A percentile compares a stretch with the other conserved stretches of the same genome.
These are phyloP conservation scores for Ennomos quercinarius DNA, from an alignment of 2,888 invertebrate genomes.

Conservation along the genomic window DNA sequence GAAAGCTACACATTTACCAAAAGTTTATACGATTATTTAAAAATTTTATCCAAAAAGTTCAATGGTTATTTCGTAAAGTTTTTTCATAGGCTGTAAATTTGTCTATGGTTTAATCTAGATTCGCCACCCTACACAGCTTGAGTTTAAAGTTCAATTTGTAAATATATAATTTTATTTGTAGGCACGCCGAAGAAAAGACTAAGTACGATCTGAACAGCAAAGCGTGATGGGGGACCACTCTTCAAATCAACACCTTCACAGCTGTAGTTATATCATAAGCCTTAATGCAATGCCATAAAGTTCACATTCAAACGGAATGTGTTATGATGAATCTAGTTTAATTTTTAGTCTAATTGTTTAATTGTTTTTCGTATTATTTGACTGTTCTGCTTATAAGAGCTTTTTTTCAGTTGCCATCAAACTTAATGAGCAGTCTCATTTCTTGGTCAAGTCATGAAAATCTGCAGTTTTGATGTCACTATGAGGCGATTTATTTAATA, in stretches of 20 bases:
- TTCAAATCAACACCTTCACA: conserved; percentile 29
- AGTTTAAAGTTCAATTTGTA: conserved; percentile 13
- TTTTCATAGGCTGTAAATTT: too few species aligned
- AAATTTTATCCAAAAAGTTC: too few species aligned
- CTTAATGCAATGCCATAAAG: conserved; percentile 42
- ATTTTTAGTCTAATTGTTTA: conserved; percentile 30
- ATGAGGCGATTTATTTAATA: too few species aligned
- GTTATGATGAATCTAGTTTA: conserved; percentile 28
- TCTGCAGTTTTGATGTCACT: too few species aligned
- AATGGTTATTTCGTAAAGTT: too few species aligned
- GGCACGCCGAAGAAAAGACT: conserved; percentile 75
- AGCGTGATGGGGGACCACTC: conserved; percentile 59
- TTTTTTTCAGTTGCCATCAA: neutral
- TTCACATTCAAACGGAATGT: conserved; percentile 39
- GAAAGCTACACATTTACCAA: too few species aligned
- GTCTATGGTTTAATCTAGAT: conserved; percentile 11
- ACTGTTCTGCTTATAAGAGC: neutral
- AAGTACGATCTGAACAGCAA: conserved; percentile 75
- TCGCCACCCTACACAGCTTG: conserved; percentile 41
- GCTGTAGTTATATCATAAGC: conserved; percentile 43
- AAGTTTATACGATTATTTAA: too few species aligned
- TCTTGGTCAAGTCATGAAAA: too few species aligned
- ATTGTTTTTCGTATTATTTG: conserved; percentile 7
- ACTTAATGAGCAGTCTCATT: neutral
- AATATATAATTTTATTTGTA: conserved; percentile 58